phyloP scores from a whole-genome alignment of 2,113 vertebrate genomes.

The Vulpes ferrilata region DNA sequence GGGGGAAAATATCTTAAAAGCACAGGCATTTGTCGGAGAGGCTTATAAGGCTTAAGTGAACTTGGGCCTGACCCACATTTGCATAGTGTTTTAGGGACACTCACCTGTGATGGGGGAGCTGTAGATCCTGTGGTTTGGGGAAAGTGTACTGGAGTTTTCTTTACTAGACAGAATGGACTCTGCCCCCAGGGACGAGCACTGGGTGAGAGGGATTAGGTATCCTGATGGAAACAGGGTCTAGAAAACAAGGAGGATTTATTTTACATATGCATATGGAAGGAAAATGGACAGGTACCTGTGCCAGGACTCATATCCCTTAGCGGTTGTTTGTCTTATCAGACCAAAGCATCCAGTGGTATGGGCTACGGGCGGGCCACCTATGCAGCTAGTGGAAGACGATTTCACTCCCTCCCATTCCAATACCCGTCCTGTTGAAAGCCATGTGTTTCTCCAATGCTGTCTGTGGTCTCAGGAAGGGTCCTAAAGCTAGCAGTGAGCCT shows the following conservation, averaged over 20 bases:
- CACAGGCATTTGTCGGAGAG: background rate
- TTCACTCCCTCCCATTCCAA: background rate
- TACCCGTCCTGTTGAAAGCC: background rate
- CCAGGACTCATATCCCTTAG: background rate
- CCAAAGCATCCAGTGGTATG: background rate
- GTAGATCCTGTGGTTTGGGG: constrained; percentile 89
- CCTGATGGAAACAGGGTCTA: constrained; percentile 94
- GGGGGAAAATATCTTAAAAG: constrained; percentile 17
- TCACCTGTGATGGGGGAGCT: constrained; percentile 92
- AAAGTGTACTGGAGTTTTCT: constrained; percentile 86
- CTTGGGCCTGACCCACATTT: background rate
- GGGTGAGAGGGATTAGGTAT: constrained; percentile 94
- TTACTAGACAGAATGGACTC: constrained; percentile 81
- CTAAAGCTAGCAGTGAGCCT: background rate
- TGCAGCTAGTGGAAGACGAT: background rate
- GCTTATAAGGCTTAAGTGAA: background rate
- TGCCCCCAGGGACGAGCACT: constrained; percentile 88
- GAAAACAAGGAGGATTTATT: constrained; percentile 70
- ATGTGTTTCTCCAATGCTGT: background rate
- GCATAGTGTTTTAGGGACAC: background rate
- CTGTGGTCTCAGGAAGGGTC: background rate
- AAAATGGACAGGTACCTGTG: background rate
- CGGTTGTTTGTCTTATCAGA: background rate
- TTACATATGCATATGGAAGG: constrained; percentile 35
- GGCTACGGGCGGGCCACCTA: background rate